Evolutionary conservation across 2,888 invertebrate species (phyloP).

Genomic region (Branchipolynoe longqiensis): DNA sequence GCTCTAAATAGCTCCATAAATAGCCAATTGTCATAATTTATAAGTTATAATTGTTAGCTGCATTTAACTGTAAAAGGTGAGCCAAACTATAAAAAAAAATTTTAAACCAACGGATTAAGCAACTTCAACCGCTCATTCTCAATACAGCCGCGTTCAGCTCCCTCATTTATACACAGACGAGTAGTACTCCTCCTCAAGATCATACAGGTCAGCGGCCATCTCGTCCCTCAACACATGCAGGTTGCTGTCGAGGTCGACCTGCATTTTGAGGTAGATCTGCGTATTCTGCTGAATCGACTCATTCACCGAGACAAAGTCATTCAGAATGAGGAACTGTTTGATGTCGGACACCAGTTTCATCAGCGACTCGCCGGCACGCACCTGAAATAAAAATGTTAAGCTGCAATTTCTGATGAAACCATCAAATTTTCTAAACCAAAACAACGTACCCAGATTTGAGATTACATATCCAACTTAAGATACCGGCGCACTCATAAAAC

Average conservation of each 20-base stretch:
- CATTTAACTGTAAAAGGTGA: too few species aligned
- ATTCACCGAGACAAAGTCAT: constrained; percentile 98
- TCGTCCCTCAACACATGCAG: constrained; percentile 95
- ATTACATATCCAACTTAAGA: too few species aligned
- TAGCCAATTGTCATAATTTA: too few species aligned
- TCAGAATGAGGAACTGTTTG: constrained; percentile 97
- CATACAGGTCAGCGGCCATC: constrained; percentile 95
- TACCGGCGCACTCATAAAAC: too few species aligned
- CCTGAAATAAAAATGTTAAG: constrained; percentile 83
- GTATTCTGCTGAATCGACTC: constrained; percentile 97
- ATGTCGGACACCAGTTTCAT: constrained; percentile 98
- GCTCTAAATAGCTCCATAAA: too few species aligned
- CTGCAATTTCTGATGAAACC: too few species aligned
- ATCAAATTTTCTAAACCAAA: too few species aligned
- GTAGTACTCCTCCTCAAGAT: constrained; percentile 96
- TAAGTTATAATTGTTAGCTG: too few species aligned
- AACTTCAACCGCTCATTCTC: background rate
- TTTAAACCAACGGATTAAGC: too few species aligned
- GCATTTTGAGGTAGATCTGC: constrained; percentile 92
- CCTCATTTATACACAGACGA: constrained; percentile 80
- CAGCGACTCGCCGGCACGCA: constrained; percentile 96
- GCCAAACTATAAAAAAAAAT: too few species aligned
- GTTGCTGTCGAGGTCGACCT: constrained; percentile 95
- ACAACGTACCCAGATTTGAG: too few species aligned
- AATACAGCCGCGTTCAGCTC: too few species aligned